These are phyloP conservation scores for Polydrusus cervinus DNA, from an alignment of 2,888 invertebrate species.

Conservation along the genomic window DNA sequence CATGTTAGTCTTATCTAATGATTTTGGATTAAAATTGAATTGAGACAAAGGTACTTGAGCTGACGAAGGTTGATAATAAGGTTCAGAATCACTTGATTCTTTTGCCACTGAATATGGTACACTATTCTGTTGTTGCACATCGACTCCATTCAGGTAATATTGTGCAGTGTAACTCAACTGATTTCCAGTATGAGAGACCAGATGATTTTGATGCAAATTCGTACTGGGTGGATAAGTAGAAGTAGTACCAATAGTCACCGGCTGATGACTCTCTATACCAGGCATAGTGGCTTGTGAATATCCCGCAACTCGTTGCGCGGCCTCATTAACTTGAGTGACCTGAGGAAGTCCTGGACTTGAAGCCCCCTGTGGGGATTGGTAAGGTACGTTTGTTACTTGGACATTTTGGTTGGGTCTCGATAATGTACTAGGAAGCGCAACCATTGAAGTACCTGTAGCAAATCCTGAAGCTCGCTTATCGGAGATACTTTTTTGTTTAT, in stretches of 20 bases:
- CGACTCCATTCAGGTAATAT: neutral
- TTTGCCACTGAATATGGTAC: neutral
- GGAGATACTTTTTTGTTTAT: neutral
- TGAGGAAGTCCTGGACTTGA: conserved; percentile 2
- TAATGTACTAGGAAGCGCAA: neutral
- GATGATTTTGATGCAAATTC: neutral
- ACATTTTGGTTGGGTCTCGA: neutral
- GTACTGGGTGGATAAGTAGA: neutral
- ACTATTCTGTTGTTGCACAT: neutral
- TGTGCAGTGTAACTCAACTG: neutral
- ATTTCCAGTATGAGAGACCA: neutral
- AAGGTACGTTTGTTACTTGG: conserved; percentile 23
- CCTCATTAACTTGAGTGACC: neutral
- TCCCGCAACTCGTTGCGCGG: neutral
- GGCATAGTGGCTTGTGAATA: neutral
- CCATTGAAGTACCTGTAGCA: neutral
- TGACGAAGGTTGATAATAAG: neutral
- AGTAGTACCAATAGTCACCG: neutral
- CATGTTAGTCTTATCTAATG: too few species aligned
- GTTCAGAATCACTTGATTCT: neutral
- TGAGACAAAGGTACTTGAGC: too few species aligned
- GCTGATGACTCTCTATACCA: neutral
- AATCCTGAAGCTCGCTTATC: neutral
- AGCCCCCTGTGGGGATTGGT: neutral
- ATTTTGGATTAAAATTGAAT: too few species aligned